Base-by-base conservation (phyloP, 2,113 vertebrate species). In the Taurulus bubalis region DNA sequence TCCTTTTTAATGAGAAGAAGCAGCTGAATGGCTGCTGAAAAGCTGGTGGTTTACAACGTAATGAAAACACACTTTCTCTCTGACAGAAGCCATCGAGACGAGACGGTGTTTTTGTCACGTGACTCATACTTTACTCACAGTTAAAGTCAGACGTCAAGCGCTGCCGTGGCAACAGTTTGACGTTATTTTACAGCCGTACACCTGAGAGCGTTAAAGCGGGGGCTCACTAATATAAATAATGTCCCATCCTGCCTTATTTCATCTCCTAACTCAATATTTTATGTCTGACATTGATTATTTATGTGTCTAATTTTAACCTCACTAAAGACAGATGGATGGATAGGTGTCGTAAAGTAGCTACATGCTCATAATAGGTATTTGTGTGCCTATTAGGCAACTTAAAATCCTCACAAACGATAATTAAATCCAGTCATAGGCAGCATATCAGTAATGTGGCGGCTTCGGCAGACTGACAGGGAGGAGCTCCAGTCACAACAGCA, bases 381-480 rank as follows among this genome's bases (percentile, higher is more conserved):
- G 18, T 15, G 14, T 28, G 53, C 24, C 10, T 28, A 24, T 36
- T 30, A 49, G 6, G 6, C 2, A 11, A n/a, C 20, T 71, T 30
- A 3, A 22, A 59, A 40, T 55, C n/a, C 4, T 59, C 26, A 59
- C 26, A 59, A 3, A 3, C 16, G 26, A 49, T 62, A 16, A 45
- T 32, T 40, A 10, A 53, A 65, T 15, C 0, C 75, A 71, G 53
- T 49, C 34, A 60, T 47, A 24, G 71, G 18, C 49, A 58, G 66
- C 55, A 47, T 26, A 20, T 58, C 42, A 36, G 64, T 38, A 28
- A 0, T 26, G 26, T 1, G 53, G 38, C 34, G 56, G 38, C 55
- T 40, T 47, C 15, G 56, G 30, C 60, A 85, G 28, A 62, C 24
- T 67, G 84, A 73, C 83, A 59, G 83, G 91, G 91, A 73, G 91